Conservation (phyloP, 1,140 invertebrate genomes). For the Samia ricini region DNA sequence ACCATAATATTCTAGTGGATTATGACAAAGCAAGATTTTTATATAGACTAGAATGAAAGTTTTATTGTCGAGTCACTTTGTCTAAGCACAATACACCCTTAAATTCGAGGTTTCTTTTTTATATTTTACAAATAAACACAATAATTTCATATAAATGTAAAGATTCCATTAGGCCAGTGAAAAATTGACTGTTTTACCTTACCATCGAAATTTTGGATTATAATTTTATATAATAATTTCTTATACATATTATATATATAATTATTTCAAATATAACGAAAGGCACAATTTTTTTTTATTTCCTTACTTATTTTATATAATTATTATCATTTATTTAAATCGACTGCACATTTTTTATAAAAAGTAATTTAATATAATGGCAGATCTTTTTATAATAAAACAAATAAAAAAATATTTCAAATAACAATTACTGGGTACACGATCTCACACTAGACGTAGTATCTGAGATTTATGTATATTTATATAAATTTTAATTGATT, state of each 20-base stretch:
- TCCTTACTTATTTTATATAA: conserved; percentile 19
- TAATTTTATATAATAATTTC: background rate
- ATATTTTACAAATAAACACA: conserved; percentile 9
- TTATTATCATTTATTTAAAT: conserved; percentile 38
- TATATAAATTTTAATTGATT: too few relatives aligned
- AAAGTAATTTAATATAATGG: conserved; percentile 24
- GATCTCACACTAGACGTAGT: too few relatives aligned
- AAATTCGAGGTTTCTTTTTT: conserved; percentile 59
- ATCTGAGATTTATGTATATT: background rate
- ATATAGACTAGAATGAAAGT: conserved; percentile 64
- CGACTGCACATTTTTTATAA: conserved; percentile 34
- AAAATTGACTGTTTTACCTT: conserved; percentile 73
- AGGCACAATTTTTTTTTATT: conserved; percentile 60
- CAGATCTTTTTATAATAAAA: conserved; percentile 52
- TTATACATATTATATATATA: conserved; percentile 35
- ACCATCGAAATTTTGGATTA: conserved; percentile 48
- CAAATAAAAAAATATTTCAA: conserved; percentile 2
- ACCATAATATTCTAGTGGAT: conserved; percentile 12
- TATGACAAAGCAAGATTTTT: conserved; percentile 56
- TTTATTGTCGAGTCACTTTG: conserved; percentile 71
- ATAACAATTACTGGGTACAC: background rate
- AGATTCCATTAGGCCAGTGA: conserved; percentile 58
- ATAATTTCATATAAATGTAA: conserved; percentile 55
- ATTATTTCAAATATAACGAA: conserved; percentile 60
- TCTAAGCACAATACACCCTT: conserved; percentile 52